These are phyloP conservation scores for Drosophila pruinosa DNA, from an alignment of 1,140 invertebrate species.

Conservation along the genomic window DNA sequence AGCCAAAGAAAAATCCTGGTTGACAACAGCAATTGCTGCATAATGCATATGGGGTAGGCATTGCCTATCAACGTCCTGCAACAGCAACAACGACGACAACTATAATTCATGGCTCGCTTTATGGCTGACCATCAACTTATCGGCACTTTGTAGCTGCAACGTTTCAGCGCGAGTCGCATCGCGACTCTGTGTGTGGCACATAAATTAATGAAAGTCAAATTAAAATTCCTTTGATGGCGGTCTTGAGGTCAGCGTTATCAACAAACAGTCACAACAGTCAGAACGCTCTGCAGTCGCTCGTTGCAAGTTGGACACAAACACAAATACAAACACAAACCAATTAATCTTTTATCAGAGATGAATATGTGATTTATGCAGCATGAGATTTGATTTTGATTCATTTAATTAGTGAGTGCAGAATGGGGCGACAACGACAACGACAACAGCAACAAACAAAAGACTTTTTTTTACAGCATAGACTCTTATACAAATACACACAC, in stretches of 20 bases:
- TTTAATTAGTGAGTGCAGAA: background rate
- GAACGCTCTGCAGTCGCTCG: background rate
- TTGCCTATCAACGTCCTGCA: background rate
- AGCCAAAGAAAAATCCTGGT: constrained; percentile 28
- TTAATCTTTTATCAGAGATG: constrained; percentile 19
- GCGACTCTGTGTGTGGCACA: constrained; percentile 25
- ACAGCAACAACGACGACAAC: constrained; percentile 40
- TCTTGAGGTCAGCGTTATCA: constrained; percentile 6
- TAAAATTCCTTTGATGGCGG: constrained; percentile 56
- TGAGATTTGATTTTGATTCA: constrained; percentile 1
- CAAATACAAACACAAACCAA: background rate
- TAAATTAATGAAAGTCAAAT: constrained; percentile 78
- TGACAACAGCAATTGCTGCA: constrained; percentile 79
- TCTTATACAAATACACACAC: constrained; percentile 16
- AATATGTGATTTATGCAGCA: constrained; percentile 25
- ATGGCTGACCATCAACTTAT: constrained; percentile 77
- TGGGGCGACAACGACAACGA: background rate
- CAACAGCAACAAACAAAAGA: constrained; percentile 15
- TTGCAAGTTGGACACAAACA: background rate
- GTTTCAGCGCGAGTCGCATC: constrained; percentile 3
- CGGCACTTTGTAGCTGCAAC: constrained; percentile 43
- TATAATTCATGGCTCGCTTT: constrained; percentile 76
- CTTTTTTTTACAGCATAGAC: constrained; percentile 14
- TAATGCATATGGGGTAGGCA: constrained; percentile 59
- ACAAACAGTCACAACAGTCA: background rate